Base-by-base conservation (phyloP, 2,797 vertebrate species). In the Danionella dracula region DNA sequence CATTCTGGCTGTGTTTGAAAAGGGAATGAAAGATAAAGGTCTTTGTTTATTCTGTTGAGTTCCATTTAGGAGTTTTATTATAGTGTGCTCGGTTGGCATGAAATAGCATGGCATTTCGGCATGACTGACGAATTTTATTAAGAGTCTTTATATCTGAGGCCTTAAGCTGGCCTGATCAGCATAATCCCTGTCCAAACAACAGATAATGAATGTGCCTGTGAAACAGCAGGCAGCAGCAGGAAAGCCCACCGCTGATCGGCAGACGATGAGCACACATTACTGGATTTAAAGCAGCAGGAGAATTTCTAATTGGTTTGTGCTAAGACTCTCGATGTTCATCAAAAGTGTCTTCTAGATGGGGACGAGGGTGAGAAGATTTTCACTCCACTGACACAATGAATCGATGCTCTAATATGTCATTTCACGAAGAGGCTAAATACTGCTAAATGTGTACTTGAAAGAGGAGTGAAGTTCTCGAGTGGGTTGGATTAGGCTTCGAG, bases 131-230 rank as follows among this genome's bases (percentile, higher is more conserved):
- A 86, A 86, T 86, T 85, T 85, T 84, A 89, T 89, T 87, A 88
- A 86, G 81, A 84, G 67, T 89, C 81, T 86, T 89, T 85, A 86
- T 85, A 81, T 86, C 78, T 76, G 77, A 70, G 65, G 75, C 79
- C 71, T 80, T 87, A 88, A 88, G 82, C 82, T 51, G 70, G 60
- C 71, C 74, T 56, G 78, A 89, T 88, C 86, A 86, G 75, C 82
- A 84, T 90, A 89, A 91, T 88, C 87, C 87, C 73, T 78, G 73
- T 85, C 84, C 86, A 89, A 87, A 90, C 87, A 88, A 83, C 76
- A 85, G 86, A 88, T 88, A 87, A 89, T 87, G 83, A 89, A 90
- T 88, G 83, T 84, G 79, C 79, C 82, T 78, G 76, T 74, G 65
- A 23, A 66, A 64, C 72, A 74, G 79, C 72, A 70, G 75, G 76